Evolutionary conservation across 2,113 vertebrate genomes (phyloP).

Genomic region (Penelope pileata): DNA sequence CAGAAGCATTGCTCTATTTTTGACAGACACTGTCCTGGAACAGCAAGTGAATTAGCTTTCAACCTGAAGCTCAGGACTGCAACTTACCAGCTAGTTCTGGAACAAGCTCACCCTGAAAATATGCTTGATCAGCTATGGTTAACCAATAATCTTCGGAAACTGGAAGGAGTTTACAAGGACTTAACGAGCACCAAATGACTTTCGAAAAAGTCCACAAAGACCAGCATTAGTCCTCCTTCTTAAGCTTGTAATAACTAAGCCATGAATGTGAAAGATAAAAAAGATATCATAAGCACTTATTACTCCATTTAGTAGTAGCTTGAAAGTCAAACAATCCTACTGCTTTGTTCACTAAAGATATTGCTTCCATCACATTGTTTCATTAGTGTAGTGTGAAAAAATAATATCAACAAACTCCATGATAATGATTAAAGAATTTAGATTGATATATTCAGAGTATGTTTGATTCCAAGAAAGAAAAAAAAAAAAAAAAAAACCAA

Average conservation of each 20-base stretch:
- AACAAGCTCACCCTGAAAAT: conserved; percentile 11
- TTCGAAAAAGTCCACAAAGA: not conserved
- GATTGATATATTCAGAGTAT: not conserved
- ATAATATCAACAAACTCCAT: too few relatives aligned
- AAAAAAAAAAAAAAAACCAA: too few relatives aligned
- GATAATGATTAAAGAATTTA: not conserved
- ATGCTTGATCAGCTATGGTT: not conserved
- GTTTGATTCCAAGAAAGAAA: not conserved
- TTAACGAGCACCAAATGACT: not conserved
- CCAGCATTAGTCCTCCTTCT: not conserved
- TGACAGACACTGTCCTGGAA: conserved; percentile 5
- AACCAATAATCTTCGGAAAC: not conserved
- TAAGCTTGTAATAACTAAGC: not conserved
- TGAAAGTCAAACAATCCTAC: not conserved
- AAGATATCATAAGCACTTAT: not conserved
- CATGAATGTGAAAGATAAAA: not conserved
- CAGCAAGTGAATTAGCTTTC: not conserved
- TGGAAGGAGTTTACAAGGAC: not conserved
- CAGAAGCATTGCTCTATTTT: conserved; percentile 32
- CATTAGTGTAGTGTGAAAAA: not conserved
- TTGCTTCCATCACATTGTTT: not conserved
- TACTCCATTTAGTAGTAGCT: not conserved
- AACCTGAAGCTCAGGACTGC: not conserved
- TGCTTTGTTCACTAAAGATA: not conserved
- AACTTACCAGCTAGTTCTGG: conserved; percentile 26